Percentiles rank a stretch among this genome's conserved stretches.
phyloP scores from a whole-genome alignment of 1,140 invertebrate species.

The Apis dorsata region DNA sequence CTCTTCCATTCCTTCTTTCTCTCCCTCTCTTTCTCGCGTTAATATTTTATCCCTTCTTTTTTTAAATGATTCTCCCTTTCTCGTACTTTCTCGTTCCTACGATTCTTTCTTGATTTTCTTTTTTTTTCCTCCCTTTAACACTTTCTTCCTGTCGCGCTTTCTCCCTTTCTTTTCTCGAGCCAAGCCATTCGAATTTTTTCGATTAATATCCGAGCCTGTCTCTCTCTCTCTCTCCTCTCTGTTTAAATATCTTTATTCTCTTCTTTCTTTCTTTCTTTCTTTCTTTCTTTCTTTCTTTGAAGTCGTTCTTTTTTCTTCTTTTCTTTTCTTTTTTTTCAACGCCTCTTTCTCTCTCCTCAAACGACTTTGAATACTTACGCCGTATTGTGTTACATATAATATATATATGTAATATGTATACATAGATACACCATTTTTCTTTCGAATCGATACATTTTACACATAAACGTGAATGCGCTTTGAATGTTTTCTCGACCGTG shows the following conservation, averaged over 20 bases:
- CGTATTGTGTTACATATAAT: conserved; percentile 55
- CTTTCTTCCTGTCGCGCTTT: not conserved
- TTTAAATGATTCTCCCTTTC: conserved; percentile 45
- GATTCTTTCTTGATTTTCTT: too few species aligned
- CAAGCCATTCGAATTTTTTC: not conserved
- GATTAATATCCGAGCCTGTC: conserved; percentile 1
- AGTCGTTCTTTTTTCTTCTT: not conserved
- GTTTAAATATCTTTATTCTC: not conserved
- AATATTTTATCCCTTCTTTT: conserved; percentile 52
- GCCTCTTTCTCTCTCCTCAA: not conserved
- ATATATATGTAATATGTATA: conserved; percentile 43
- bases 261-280: not conserved
- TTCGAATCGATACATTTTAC: conserved; percentile 46
- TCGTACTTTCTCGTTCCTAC: not conserved
- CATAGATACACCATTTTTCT: conserved; percentile 27
- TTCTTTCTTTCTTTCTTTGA: not conserved
- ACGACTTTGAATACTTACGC: conserved; percentile 57
- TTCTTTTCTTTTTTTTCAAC: not conserved
- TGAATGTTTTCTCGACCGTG: not conserved
- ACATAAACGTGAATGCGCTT: conserved; percentile 13
- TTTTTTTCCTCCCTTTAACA: not conserved
- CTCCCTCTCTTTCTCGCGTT: conserved; percentile 32
- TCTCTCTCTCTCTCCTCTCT: not conserved
- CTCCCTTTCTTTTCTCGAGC: not conserved
- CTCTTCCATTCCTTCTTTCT: conserved; percentile 55